These are phyloP conservation scores for Erebia palarica DNA, from an alignment of 2,888 invertebrate genomes.

Conservation along the genomic window DNA sequence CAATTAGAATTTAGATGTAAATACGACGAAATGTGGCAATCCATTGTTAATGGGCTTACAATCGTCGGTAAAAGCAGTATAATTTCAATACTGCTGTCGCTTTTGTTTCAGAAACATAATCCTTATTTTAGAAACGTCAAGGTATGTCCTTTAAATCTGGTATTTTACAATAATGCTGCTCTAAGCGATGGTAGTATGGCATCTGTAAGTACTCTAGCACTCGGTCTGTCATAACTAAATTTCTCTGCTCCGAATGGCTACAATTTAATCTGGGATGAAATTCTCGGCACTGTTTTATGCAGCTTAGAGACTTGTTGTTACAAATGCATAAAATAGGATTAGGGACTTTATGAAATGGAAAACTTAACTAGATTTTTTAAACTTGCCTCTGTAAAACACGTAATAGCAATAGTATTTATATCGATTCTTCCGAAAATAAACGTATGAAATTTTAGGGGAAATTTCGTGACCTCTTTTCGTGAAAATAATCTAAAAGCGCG, in stretches of 20 bases:
- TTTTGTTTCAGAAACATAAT: too few species aligned
- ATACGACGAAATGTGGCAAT: background rate
- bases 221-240: slow-evolving; percentile 63
- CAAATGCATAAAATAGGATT: slow-evolving; percentile 28
- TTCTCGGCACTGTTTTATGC: slow-evolving; percentile 41
- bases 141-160: too few species aligned
- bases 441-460: too few species aligned
- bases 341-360: background rate
- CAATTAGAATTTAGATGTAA: background rate
- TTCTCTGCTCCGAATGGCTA: slow-evolving; percentile 58
- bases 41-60: background rate
- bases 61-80: too few species aligned
- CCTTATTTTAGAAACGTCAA: too few species aligned
- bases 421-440: too few species aligned
- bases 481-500: too few species aligned
- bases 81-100: too few species aligned
- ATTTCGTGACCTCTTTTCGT: too few species aligned
- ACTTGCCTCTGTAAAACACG: background rate
- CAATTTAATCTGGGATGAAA: slow-evolving; percentile 56
- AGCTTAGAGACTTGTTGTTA: slow-evolving; percentile 30
- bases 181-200: too few species aligned
- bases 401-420: too few species aligned
- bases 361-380: background rate
- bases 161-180: too few species aligned
- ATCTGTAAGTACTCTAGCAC: slow-evolving; percentile 43